phyloP scores from a whole-genome alignment of 2,113 vertebrate species.

The Erythrocercus mccallii region DNA sequence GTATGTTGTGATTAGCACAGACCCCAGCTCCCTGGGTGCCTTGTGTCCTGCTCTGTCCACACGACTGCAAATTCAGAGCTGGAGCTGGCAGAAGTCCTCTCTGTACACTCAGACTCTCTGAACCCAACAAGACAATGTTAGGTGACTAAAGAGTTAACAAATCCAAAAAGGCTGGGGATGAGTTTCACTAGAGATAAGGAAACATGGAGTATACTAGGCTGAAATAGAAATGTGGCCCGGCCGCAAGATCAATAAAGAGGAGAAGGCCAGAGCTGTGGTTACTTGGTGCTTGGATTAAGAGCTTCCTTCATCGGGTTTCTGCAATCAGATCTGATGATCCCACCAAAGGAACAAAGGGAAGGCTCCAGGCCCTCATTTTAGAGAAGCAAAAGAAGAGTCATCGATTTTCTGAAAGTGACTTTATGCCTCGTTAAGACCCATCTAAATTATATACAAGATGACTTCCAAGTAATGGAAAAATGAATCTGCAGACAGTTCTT shows the following conservation, averaged over 20 bases:
- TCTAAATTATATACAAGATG: conserved; percentile 60
- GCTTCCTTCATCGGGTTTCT: conserved; percentile 26
- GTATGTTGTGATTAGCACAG: not conserved
- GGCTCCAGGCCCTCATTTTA: conserved; percentile 47
- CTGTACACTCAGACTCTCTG: not conserved
- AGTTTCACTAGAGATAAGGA: not conserved
- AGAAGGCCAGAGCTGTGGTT: conserved; percentile 35
- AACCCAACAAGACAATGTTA: not conserved
- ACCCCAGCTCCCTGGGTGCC: not conserved
- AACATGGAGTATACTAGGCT: not conserved
- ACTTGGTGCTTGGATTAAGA: conserved; percentile 21
- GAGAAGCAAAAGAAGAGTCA: not conserved
- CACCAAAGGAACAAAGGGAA: conserved; percentile 28
- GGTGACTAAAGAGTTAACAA: not conserved
- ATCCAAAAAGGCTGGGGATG: not conserved
- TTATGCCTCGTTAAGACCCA: conserved; percentile 58
- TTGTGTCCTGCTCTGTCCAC: not conserved
- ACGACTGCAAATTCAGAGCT: accelerated
- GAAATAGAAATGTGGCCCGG: not conserved
- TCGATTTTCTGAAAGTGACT: conserved; percentile 60
- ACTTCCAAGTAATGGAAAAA: conserved; percentile 61
- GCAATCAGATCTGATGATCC: conserved; percentile 38
- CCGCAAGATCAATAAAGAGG: not conserved
- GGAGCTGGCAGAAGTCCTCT: not conserved
- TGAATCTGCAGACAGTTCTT: conserved; percentile 4